phyloP scores from a whole-genome alignment of 2,797 vertebrate genomes.

The Fringilla coelebs region DNA sequence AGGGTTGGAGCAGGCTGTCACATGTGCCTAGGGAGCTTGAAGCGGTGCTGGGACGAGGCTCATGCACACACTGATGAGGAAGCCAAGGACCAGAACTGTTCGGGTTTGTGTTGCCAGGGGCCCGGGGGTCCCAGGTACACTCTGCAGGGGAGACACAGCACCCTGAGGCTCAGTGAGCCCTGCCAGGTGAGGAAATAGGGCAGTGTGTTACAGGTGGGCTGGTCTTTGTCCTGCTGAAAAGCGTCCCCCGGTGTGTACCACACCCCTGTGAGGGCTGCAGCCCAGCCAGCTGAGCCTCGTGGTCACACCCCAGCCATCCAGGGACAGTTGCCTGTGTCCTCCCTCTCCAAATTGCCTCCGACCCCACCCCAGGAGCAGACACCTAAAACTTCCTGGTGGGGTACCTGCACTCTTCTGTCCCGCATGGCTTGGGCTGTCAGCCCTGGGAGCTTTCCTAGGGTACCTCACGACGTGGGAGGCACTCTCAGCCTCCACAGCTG shows the following conservation, averaged over 20 bases:
- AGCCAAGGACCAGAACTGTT: background rate
- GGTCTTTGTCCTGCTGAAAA: background rate
- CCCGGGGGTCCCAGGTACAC: background rate
- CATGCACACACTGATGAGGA: background rate
- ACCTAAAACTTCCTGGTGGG: background rate
- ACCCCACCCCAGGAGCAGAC: background rate
- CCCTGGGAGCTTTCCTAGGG: background rate
- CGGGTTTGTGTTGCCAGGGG: background rate
- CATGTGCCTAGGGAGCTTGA: rapidly evolving
- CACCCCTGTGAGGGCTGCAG: background rate
- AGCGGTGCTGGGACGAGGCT: rapidly evolving
- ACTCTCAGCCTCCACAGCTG: background rate
- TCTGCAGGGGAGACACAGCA: background rate
- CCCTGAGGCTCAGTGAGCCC: background rate
- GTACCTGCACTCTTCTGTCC: background rate
- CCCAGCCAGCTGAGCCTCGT: background rate
- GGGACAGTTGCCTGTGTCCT: background rate
- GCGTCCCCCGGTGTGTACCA: background rate
- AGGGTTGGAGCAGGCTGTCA: background rate
- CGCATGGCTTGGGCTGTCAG: rapidly evolving
- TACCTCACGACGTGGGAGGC: background rate
- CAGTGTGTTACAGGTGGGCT: background rate
- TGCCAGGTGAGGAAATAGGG: background rate
- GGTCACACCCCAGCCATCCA: rapidly evolving
- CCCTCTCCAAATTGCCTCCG: rapidly evolving